Conservation (phyloP, 2,113 vertebrate species). For the Syngnathus typhle region DNA sequence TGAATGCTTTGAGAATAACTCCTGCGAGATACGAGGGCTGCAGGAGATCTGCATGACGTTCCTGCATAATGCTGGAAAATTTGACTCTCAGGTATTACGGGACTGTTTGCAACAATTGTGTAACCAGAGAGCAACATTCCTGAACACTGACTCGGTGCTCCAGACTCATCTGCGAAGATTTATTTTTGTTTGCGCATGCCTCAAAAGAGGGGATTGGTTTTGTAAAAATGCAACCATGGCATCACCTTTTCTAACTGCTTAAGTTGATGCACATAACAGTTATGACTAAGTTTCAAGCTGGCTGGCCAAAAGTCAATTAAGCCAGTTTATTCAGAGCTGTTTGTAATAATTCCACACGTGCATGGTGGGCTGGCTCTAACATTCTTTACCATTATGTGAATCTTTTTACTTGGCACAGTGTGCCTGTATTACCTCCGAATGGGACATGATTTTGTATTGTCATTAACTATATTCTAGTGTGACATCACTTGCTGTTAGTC, state of each 20-base stretch:
- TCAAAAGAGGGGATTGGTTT: conserved; percentile 9
- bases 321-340: not conserved
- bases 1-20: conserved; percentile 99
- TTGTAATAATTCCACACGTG: not conserved
- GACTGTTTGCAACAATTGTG: conserved; percentile 35
- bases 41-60: conserved; percentile 99
- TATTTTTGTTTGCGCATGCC: conserved; percentile 13
- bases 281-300: conserved; percentile 37
- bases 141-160: conserved; percentile 20
- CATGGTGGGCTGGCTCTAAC: not conserved
- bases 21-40: conserved; percentile 94
- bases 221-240: conserved; percentile 17
- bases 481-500: not conserved
- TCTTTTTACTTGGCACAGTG: not conserved
- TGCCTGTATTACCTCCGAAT: not conserved
- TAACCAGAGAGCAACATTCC: conserved; percentile 39
- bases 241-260: conserved; percentile 13
- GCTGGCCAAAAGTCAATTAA: conserved; percentile 48
- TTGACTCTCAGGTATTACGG: conserved; percentile 94
- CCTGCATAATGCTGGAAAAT: conserved; percentile 98
- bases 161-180: conserved; percentile 21
- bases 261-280: conserved; percentile 33
- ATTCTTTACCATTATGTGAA: not conserved
- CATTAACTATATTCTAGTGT: not conserved
- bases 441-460: not conserved